A percentile compares a stretch with the other conserved stretches of the same genome.
These are phyloP conservation scores for Poecilus cupreus DNA, from an alignment of 2,888 invertebrate genomes.

Conservation along the genomic window DNA sequence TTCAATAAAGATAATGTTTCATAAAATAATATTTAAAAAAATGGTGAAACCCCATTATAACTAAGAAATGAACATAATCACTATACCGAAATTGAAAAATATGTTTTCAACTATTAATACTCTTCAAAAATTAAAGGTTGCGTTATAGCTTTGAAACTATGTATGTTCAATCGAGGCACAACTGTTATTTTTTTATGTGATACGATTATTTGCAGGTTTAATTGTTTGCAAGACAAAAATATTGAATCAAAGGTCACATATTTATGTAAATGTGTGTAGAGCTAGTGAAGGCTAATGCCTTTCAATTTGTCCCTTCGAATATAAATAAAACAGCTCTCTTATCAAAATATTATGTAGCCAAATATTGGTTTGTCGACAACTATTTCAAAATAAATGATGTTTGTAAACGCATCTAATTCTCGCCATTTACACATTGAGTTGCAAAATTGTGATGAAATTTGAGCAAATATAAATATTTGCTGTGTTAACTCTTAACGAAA, in stretches of 20 bases:
- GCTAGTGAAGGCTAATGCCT: background rate
- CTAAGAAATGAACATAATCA: too few relatives aligned
- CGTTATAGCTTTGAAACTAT: too few relatives aligned
- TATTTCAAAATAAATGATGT: background rate
- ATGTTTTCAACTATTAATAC: too few relatives aligned
- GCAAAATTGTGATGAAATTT: slow-evolving; percentile 15
- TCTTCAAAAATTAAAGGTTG: too few relatives aligned
- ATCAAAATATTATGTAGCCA: too few relatives aligned
- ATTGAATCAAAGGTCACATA: background rate
- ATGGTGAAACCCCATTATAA: too few relatives aligned
- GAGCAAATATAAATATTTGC: slow-evolving; percentile 26
- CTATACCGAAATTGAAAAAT: too few relatives aligned
- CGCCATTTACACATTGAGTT: background rate
- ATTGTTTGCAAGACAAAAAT: background rate
- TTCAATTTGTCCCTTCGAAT: background rate
- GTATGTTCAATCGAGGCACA: background rate
- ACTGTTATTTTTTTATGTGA: background rate
- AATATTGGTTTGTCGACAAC: background rate
- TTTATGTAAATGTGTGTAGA: background rate
- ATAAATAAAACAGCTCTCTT: background rate
- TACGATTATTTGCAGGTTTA: background rate
- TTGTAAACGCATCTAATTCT: background rate
- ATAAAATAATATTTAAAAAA: too few relatives aligned
- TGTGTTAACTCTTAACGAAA: background rate
- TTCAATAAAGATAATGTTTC: too few relatives aligned